Percentiles rank a stretch among this genome's conserved stretches.
Conservation (phyloP, 2,797 vertebrate genomes). For the Parotocinclus haroldoi region DNA sequence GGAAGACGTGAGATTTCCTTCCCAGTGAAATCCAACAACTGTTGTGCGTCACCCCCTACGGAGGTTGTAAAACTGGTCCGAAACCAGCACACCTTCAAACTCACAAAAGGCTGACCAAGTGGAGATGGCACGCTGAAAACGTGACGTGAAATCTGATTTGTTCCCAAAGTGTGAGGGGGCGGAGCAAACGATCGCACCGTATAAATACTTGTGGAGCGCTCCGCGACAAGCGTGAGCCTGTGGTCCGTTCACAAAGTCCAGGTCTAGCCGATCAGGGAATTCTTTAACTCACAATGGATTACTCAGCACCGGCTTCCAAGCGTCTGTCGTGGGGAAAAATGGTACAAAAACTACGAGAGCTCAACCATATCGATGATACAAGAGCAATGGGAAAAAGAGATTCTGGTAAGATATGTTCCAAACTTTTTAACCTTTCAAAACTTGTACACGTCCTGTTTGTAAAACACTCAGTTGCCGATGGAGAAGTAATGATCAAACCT, state of each 20-base stretch:
- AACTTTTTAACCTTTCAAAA: too few relatives aligned
- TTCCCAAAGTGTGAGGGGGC: constrained; percentile 22
- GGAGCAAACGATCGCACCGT: background rate
- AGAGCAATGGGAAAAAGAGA: constrained; percentile 46
- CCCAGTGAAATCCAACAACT: too few relatives aligned
- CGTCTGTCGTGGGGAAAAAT: constrained; percentile 72
- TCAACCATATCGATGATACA: constrained; percentile 67
- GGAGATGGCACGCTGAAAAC: background rate
- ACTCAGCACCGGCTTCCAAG: constrained; percentile 60
- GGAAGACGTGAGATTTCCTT: too few relatives aligned
- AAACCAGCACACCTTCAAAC: background rate
- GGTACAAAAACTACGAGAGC: constrained; percentile 69
- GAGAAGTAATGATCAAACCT: too few relatives aligned
- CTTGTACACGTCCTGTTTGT: too few relatives aligned
- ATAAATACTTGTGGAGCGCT: background rate
- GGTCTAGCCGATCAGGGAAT: background rate
- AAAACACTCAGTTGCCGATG: too few relatives aligned
- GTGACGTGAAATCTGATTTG: constrained; percentile 8
- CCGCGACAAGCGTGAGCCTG: background rate
- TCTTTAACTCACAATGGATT: constrained; percentile 28
- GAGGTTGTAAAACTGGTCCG: background rate
- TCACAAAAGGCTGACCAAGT: background rate
- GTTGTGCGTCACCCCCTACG: too few relatives aligned
- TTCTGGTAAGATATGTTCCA: constrained; percentile 17
- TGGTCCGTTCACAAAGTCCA: background rate